Conservation (phyloP, 2,888 invertebrate genomes). For the Stenurella melanura region DNA sequence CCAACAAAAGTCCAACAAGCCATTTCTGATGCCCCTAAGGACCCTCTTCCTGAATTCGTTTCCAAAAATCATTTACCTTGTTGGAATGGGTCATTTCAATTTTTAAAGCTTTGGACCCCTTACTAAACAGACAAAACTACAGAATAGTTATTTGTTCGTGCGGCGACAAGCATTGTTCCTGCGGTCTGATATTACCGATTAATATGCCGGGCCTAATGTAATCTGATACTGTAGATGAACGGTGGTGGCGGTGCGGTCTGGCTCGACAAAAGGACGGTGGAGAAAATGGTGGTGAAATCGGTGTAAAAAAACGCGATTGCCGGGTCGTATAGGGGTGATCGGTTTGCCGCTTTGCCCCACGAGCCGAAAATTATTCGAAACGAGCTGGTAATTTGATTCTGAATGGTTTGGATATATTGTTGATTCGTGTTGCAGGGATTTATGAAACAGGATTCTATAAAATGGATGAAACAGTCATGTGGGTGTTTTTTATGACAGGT, state of each 20-base stretch:
- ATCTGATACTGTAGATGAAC: conserved; percentile 23
- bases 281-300: conserved; percentile 7
- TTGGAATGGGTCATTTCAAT: too few species aligned
- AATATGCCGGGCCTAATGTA: conserved; percentile 18
- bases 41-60: too few species aligned
- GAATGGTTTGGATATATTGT: too few species aligned
- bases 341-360: neutral
- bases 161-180: conserved; percentile 24
- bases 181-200: conserved; percentile 29
- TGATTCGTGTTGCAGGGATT: too few species aligned
- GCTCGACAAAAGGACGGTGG: neutral
- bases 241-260: conserved; percentile 13
- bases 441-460: too few species aligned
- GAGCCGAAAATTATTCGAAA: neutral
- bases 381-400: too few species aligned
- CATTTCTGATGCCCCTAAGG: too few species aligned
- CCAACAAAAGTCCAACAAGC: too few species aligned
- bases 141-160: neutral
- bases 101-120: too few species aligned
- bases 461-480: too few species aligned
- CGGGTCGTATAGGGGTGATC: neutral
- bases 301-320: neutral
- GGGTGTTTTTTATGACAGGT: too few species aligned
- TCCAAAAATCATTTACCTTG: too few species aligned
- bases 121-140: conserved; percentile 13